Percentiles rank a stretch among this genome's conserved stretches.
These are phyloP conservation scores for Enteromius viviparus DNA, from an alignment of 2,797 vertebrate genomes.

Conservation along the genomic window DNA sequence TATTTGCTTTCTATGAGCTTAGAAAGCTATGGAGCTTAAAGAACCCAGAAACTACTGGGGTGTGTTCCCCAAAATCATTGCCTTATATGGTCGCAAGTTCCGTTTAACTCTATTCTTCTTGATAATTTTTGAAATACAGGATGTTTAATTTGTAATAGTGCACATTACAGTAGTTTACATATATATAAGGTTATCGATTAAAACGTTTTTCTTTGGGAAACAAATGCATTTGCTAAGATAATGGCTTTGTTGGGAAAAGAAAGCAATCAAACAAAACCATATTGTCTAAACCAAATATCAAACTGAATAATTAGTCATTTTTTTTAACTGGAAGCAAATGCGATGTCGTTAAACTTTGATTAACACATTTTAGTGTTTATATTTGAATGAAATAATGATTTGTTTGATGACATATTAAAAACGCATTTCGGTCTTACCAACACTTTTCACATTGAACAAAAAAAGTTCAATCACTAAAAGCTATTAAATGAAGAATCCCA, in stretches of 20 bases:
- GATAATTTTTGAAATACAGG: background rate
- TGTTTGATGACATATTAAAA: background rate
- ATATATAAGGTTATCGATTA: background rate
- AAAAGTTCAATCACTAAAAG: background rate
- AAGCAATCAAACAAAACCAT: background rate
- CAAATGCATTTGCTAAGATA: background rate
- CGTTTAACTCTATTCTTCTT: too few relatives aligned
- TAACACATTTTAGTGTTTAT: background rate
- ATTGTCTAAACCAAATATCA: background rate
- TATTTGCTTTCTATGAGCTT: too few relatives aligned
- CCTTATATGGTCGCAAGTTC: too few relatives aligned
- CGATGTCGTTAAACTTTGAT: background rate
- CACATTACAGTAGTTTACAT: background rate
- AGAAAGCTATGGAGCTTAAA: too few relatives aligned
- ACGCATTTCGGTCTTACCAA: background rate
- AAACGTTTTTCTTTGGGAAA: background rate
- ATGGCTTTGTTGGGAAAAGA: background rate
- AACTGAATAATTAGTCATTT: background rate
- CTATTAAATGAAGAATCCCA: slow-evolving; percentile 3
- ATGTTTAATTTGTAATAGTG: background rate
- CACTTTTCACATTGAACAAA: background rate
- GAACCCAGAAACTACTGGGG: too few relatives aligned
- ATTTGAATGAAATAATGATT: background rate
- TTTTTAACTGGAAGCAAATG: background rate
- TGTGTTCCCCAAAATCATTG: background rate